Evolutionary conservation across 2,797 vertebrate genomes (phyloP).

Genomic region (Acanthurus leucopareius): DNA sequence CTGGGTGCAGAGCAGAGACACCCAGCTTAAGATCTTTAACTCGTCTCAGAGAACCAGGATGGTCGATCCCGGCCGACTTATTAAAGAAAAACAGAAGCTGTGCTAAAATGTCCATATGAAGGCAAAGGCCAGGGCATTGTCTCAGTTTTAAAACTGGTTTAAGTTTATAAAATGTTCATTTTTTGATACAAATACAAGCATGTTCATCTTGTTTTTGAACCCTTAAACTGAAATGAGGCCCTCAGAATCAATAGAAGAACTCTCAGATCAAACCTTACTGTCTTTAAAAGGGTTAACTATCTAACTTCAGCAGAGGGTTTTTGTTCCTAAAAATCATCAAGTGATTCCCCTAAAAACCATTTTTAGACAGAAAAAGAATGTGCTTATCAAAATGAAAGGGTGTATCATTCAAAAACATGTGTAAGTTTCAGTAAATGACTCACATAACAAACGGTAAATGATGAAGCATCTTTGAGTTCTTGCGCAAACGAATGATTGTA

Average conservation of each 20-base stretch:
- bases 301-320: conserved; percentile 27
- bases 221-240: neutral
- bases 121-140: conserved; percentile 8
- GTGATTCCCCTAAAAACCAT: neutral
- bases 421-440: neutral
- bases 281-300: conserved; percentile 22
- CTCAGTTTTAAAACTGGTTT: neutral
- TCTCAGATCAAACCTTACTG: neutral
- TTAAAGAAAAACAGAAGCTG: conserved; percentile 76
- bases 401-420: neutral
- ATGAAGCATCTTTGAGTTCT: no score
- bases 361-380: neutral
- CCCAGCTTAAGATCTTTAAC: conserved; percentile 77
- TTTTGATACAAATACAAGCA: conserved; percentile 2
- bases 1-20: conserved; percentile 73
- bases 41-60: conserved; percentile 56
- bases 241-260: conserved; percentile 5
- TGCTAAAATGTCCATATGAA: conserved; percentile 40
- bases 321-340: conserved; percentile 6
- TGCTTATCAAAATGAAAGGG: neutral
- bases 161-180: neutral
- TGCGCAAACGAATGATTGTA: no score
- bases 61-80: conserved; percentile 58
- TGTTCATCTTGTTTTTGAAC: neutral
- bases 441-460: neutral